Conservation (phyloP, 1,140 invertebrate genomes). For the Drosophila quadrilineata region DNA sequence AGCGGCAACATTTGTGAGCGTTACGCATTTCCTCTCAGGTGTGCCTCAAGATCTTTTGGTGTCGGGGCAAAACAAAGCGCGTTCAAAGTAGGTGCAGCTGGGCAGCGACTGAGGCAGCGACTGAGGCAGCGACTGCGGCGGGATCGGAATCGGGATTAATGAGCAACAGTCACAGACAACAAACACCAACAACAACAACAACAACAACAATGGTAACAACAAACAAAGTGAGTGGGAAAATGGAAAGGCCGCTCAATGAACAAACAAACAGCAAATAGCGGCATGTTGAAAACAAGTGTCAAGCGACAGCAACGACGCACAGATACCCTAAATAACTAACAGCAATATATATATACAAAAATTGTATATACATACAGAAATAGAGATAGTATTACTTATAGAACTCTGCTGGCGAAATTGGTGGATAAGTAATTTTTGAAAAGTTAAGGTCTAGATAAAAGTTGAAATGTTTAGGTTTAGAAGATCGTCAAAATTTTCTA, state of each 20-base stretch:
- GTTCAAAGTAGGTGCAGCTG: slow-evolving; percentile 71
- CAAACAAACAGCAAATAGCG: slow-evolving; percentile 63
- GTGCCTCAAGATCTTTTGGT: slow-evolving; percentile 29
- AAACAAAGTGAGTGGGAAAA: slow-evolving; percentile 73
- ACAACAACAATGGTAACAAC: not conserved
- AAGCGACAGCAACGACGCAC: not conserved
- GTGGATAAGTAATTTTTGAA: too few species aligned
- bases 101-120: slow-evolving; percentile 3
- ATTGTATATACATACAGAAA: too few species aligned
- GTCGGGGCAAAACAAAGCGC: slow-evolving; percentile 57
- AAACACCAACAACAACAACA: slow-evolving; percentile 19
- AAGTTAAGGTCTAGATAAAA: too few species aligned
- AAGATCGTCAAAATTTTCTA: too few species aligned
- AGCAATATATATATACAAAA: too few species aligned
- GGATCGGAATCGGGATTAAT: slow-evolving; percentile 66
- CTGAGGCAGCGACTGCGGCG: slow-evolving; percentile 13
- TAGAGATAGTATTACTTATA: too few species aligned
- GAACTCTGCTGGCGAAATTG: too few species aligned
- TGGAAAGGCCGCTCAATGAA: slow-evolving; percentile 66
- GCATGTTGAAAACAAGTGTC: slow-evolving; percentile 34
- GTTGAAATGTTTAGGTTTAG: too few species aligned
- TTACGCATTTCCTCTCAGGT: slow-evolving; percentile 76
- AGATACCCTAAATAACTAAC: slow-evolving; percentile 12
- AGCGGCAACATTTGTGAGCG: slow-evolving; percentile 28
- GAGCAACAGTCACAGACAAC: slow-evolving; percentile 67